A percentile compares a stretch with the other conserved stretches of the same genome.
phyloP scores from a whole-genome alignment of 2,888 invertebrate species.

The Lepidochitona cinerea region DNA sequence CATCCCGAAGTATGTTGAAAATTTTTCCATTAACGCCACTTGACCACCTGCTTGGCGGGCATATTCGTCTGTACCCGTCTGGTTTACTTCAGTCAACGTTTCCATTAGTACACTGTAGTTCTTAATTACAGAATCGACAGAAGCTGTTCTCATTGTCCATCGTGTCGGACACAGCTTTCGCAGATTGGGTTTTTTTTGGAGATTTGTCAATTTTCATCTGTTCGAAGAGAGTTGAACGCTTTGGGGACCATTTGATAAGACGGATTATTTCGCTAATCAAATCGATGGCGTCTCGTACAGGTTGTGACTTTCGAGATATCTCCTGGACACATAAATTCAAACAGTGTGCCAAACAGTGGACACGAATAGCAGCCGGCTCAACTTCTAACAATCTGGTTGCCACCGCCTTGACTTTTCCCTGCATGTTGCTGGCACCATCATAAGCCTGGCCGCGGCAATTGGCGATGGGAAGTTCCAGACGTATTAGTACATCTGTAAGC shows the following conservation, averaged over 20 bases:
- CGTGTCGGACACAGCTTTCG: background rate
- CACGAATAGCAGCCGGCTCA: background rate
- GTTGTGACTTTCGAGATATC: background rate
- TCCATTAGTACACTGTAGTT: too few species aligned
- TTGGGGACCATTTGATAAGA: background rate
- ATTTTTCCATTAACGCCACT: background rate
- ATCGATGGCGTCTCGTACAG: background rate
- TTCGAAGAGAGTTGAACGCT: background rate
- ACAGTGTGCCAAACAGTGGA: too few species aligned
- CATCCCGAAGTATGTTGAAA: background rate
- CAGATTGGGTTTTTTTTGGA: background rate
- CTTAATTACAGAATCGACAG: too few species aligned
- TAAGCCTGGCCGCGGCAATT: too few species aligned
- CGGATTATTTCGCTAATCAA: background rate
- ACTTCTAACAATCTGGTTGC: background rate
- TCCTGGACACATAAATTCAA: background rate
- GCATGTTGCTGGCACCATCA: background rate
- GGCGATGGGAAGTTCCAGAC: background rate
- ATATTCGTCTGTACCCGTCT: background rate
- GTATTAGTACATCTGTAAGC: background rate
- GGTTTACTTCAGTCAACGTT: background rate
- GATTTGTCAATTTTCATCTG: background rate
- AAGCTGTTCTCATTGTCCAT: background rate
- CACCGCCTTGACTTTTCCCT: background rate
- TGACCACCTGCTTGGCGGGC: background rate